These are phyloP conservation scores for Pedicia rivosa DNA, from an alignment of 2,888 invertebrate genomes.

Conservation along the genomic window DNA sequence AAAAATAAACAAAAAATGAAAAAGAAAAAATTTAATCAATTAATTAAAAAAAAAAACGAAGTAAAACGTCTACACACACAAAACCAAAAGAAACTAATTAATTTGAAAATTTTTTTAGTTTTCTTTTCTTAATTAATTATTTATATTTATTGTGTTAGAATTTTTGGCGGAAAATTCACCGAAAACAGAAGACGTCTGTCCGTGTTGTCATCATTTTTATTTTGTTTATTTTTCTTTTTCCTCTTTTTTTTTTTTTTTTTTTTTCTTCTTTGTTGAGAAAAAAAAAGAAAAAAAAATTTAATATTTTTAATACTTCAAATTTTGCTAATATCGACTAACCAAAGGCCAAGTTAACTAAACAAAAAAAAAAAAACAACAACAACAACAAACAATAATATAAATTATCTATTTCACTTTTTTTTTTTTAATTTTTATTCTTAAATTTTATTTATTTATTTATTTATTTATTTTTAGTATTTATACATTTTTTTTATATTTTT, in stretches of 20 bases:
- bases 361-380: slow-evolving; percentile 13
- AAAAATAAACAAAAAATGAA: too few species aligned
- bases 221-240: background rate
- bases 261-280: slow-evolving; percentile 1
- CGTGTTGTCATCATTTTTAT: slow-evolving; percentile 1
- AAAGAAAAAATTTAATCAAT: too few species aligned
- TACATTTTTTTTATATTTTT: background rate
- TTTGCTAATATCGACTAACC: slow-evolving; percentile 28
- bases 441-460: background rate
- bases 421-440: background rate
- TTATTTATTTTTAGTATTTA: background rate
- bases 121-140: too few species aligned
- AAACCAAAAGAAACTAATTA: too few species aligned
- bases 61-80: too few species aligned
- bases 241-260: slow-evolving; percentile 1
- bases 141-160: too few species aligned
- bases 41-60: too few species aligned
- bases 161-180: too few species aligned
- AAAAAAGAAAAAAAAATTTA: background rate
- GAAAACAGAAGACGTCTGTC: too few species aligned
- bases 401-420: slow-evolving; percentile 1
- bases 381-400: background rate
- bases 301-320: slow-evolving; percentile 5
- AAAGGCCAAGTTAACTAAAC: slow-evolving; percentile 34
- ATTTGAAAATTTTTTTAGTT: too few species aligned